Conservation (phyloP, 2,113 vertebrate genomes). For the Vidua macroura region DNA sequence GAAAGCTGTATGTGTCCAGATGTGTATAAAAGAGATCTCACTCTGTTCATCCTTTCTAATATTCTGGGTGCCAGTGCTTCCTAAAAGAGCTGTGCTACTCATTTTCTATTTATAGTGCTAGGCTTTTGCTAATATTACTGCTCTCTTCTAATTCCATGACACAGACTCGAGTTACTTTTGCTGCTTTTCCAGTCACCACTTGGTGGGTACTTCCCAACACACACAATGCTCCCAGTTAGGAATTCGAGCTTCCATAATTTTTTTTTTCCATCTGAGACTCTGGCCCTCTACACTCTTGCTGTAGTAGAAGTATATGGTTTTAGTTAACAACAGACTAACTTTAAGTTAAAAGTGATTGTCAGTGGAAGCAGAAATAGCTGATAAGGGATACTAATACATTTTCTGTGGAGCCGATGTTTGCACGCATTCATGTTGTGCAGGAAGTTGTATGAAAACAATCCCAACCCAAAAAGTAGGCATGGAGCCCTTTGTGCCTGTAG, state of each 20-base stretch:
- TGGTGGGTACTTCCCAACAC: not conserved
- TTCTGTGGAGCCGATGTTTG: not conserved
- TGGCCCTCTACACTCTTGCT: not conserved
- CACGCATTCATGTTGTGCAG: not conserved
- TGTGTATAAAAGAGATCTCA: not conserved
- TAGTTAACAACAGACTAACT: not conserved
- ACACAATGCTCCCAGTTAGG: not conserved
- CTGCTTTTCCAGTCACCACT: not conserved
- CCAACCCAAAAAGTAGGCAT: not conserved
- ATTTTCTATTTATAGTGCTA: not conserved
- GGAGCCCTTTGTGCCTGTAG: not conserved
- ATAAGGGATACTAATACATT: not conserved
- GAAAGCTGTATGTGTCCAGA: not conserved
- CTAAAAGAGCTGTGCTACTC: not conserved
- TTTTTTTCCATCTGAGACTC: not conserved
- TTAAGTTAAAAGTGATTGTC: not conserved
- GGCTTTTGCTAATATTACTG: not conserved
- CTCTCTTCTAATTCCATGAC: not conserved
- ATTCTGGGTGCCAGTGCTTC: not conserved
- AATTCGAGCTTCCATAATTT: not conserved
- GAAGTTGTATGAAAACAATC: not conserved
- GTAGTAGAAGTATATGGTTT: not conserved
- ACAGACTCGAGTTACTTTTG: not conserved
- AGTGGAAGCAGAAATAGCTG: not conserved
- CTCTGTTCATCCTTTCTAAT: not conserved